Percentiles rank a stretch among this genome's conserved stretches.
phyloP scores from a whole-genome alignment of 2,113 vertebrate genomes.

The Ptilorrhoa leucosticta region DNA sequence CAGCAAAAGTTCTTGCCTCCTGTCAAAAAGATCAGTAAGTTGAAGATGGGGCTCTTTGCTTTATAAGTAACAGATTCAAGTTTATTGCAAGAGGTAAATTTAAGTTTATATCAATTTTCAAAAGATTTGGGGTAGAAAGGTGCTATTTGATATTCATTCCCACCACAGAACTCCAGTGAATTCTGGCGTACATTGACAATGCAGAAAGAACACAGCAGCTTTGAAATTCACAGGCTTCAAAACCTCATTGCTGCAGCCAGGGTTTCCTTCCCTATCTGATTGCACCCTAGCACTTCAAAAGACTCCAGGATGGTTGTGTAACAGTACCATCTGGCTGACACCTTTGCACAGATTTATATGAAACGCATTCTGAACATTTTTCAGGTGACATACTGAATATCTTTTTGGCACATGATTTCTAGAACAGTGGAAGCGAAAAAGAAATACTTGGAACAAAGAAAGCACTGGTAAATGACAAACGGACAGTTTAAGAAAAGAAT shows the following conservation, averaged over 20 bases:
- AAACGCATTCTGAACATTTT: not conserved
- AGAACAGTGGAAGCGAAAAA: not conserved
- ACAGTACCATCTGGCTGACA: accelerated
- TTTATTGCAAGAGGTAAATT: not conserved
- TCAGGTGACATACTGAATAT: not conserved
- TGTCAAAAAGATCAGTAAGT: not conserved
- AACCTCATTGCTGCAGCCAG: not conserved
- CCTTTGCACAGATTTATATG: not conserved
- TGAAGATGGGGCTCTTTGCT: not conserved
- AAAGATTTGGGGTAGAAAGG: not conserved
- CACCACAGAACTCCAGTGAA: not conserved
- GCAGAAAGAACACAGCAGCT: not conserved
- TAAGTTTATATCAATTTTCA: not conserved
- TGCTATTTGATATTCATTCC: not conserved
- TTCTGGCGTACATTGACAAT: not conserved
- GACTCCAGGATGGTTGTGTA: not conserved
- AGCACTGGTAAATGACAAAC: not conserved
- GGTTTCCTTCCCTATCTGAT: not conserved
- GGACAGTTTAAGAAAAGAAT: not conserved
- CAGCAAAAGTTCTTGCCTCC: not conserved
- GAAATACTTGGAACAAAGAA: not conserved
- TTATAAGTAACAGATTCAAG: not conserved
- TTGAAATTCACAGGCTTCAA: not conserved
- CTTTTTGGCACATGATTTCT: not conserved
- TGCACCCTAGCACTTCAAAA: not conserved